Evolutionary conservation across 2,113 vertebrate genomes (phyloP), one percentile per base, ranked within the genome.

Genomic region (Cygnus atratus): DNA sequence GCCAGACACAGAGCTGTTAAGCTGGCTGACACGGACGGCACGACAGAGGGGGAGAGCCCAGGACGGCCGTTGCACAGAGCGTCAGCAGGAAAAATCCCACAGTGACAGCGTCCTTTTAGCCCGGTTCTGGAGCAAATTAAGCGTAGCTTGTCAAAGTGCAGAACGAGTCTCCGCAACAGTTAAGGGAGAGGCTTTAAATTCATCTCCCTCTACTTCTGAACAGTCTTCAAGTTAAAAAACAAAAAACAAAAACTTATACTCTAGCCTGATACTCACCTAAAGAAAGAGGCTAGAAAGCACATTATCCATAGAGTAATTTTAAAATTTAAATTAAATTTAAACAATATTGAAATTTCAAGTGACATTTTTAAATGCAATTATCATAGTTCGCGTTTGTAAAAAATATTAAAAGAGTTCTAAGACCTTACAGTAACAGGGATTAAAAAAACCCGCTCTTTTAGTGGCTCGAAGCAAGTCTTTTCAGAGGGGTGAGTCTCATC

Each of bases 1-100:
- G 7, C 6, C 59, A 83, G 21, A 41, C 2, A 28, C 22, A 48
- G 25, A 41, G 33, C 10, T 25, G 8, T 16, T 16, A 22, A 39
- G 25, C 4, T 10, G 29, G 61, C 8, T 43, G 50, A 24, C 62
- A 37, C 55, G 15, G 52, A n/a, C 28, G 54, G 33, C 4, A 24
- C 0, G 1, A 39, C 10, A 39, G 8, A 18, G 13, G 65, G 3
- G 12, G n/a, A 8, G 26, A 52, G 61, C 55, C 29, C 62, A 37
- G 25, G 50, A n/a, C 13, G 6, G 70, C 31, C 14, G 52, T 37
- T 80, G 31, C 61, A 54, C 44, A 43, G 31, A 14, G 7, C 25
- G 50, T 31, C 85, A 70, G 79, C 20, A 59, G 33, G 11, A 25
- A 50, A 50, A 50, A 25, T 4, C n/a, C 25, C 46, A 6, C 2